Evolutionary conservation across 2,888 invertebrate genomes (phyloP), one percentile per base, ranked within the genome.

Genomic region (Rhagonycha fulva): DNA sequence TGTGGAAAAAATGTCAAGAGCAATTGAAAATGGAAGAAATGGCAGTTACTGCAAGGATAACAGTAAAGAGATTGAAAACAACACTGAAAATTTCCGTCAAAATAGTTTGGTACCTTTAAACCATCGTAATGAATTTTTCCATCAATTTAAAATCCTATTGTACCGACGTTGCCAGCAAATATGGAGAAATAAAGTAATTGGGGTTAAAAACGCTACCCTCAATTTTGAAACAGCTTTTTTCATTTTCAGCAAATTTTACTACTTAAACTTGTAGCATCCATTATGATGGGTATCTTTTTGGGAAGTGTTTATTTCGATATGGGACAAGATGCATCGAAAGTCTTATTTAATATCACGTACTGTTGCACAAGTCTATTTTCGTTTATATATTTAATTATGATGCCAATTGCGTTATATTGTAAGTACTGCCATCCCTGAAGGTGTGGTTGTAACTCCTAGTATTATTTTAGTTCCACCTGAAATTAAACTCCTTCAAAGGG

Each of bases 281-380:
- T 94, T 75, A 91, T 93, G 78, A 87, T 95, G 63, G 95, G 93
- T 0, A 83, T 93, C 3, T 89, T 95, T 10, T 90, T 95, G 11
- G 95, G 94, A 0, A 90, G 91, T 5, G 84, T 95, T 69, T 96
- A 93, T 85, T 89, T 91, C 61, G 90, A 91, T 74, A 94, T 95
- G 88, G 96, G 95, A 11, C 91, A 93, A 81, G 94, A 95, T 82
- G 96, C 93, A 0, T 94, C 95, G 0, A 95, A 94, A 85, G 94
- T 94, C 0, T 88, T 96, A 28, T 95, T 94, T 85, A 95, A 95
- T 87, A 95, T 95, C 84, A 95, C 95, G 9, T 96, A 95, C 85
- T 94, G 94, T 82, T 95, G 94, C 84, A 93, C 94, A 1, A 94
- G 94, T 78, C 89, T 94, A 14, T 95, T 96, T 77, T 92, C 93